phyloP scores from a whole-genome alignment of 2,113 vertebrate species.

The Cyprinus carpio region DNA sequence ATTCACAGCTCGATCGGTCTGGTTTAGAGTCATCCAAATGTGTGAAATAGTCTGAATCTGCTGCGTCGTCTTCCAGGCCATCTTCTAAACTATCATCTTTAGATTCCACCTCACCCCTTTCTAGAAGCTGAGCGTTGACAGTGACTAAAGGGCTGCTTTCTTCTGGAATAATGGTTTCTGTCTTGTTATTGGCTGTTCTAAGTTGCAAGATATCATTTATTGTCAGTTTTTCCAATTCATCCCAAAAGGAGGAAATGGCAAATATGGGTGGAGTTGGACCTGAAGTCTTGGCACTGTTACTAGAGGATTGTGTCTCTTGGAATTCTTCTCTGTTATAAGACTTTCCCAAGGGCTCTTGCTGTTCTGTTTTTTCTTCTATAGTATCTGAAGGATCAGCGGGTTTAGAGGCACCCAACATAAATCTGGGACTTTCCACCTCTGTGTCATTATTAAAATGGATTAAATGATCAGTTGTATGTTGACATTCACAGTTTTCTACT shows the following conservation, averaged over 20 bases:
- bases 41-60: slow-evolving; percentile 76
- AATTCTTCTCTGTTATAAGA: slow-evolving; percentile 3
- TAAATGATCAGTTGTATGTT: background rate
- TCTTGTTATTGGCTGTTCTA: slow-evolving; percentile 49
- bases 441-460: background rate
- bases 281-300: background rate
- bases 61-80: slow-evolving; percentile 57
- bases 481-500: slow-evolving; percentile 15
- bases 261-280: slow-evolving; percentile 64
- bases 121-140: slow-evolving; percentile 5
- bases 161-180: slow-evolving; percentile 15
- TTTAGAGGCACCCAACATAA: background rate
- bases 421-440: background rate
- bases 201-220: slow-evolving; percentile 78
- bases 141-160: slow-evolving; percentile 22
- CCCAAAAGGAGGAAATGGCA: slow-evolving; percentile 78
- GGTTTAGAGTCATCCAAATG: slow-evolving; percentile 71
- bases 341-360: slow-evolving; percentile 21
- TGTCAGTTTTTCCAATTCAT: slow-evolving; percentile 80
- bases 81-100: slow-evolving; percentile 52
- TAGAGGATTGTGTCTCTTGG: slow-evolving; percentile 46
- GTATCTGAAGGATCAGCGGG: background rate
- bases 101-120: slow-evolving; percentile 4
- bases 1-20: slow-evolving; percentile 69
- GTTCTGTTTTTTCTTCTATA: background rate